Evolutionary conservation across 2,888 invertebrate species (phyloP), one percentile per base, ranked within the genome.

Genomic region (Norana najaformis): DNA sequence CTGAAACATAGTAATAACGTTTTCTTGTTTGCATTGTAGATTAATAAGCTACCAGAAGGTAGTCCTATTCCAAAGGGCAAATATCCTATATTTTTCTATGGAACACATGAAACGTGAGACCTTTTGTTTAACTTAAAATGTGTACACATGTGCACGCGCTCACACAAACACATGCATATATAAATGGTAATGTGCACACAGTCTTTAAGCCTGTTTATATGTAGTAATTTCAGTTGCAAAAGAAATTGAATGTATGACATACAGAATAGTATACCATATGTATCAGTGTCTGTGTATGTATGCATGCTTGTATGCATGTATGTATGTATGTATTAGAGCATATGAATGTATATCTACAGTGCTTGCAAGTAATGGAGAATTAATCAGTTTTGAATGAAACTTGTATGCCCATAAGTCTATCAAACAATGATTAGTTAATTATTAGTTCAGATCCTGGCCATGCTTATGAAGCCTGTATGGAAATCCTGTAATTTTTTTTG

Each of bases 61-160:
- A 93, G 92, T 16, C 91, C 92, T 14, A 92, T 93, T 41, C 94
- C 94, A 18, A 94, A 94, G 91, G 94, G 94, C 90, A 95, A 95
- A 93, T 95, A 93, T 92, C 94, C 95, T 3, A 98, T 98, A 89
- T 97, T 97, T 94, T 98, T 98, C 95, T 98, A 97, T 95, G 98
- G 98, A 0, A 98, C 98, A 0, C 97, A 97, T 92, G 98, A 98
- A 96, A 97, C 97, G 97, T 97, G 96, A 96, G 97, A 16, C 30
- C 13, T n/a, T 69, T 69, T 69, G 8, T 69, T n/a, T 69, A n/a
- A 30, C n/a, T n/a, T 1, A 11, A 47, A 23, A 23, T 47, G 47
- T 23, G 23, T 20, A 47, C 1, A 23, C 47, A 23, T 47, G 13
- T 8, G 1, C 47, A n/a, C 11, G n/a, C 30, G 13, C 69, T 47